Base-by-base conservation (phyloP, 2,113 vertebrate species). In the Pampusana beccarii region DNA sequence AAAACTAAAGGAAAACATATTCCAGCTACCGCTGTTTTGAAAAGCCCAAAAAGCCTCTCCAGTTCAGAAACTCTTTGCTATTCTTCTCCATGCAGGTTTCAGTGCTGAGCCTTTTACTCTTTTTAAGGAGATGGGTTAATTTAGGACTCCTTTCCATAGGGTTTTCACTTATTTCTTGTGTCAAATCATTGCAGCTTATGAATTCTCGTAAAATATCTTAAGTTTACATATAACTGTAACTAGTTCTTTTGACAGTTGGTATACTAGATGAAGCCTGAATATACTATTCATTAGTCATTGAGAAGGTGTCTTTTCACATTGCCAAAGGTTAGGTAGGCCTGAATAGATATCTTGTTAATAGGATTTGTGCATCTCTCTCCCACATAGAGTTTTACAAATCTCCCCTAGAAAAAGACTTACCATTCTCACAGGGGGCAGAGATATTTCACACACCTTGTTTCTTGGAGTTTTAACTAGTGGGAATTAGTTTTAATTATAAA, bases 111-210 rank as follows among this genome's bases (percentile, higher is more conserved):
- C 3, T 69, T 69, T 61, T 46, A 24, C 9, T 57, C 5, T 65
- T 50, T 71, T 54, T 67, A 87, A 71, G 33, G 23, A 40, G 7
- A 33, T 7, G 54, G 19, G 5, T 9, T 67, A 71, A 84, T 38
- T 9, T 33, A n/a, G 1, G 1, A 24, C 4, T 67, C 15, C 33
- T 75, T 71, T 80, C 28, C 10, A 6, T 3, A 51, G 13, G 1
- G 2, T 40, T 81, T 84, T 87, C 16, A 51, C 3, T 51, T 60
- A 44, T 50, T 67, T 62, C 15, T 92, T 40, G 5, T 60, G 21
- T 3, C 18, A 62, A 18, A 60, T 28, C 8, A 16, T 29, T 57
- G 40, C 19, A 62, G 26, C 26, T 25, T 42, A n/a, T 9, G 9
- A 77, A 44, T 34, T 42, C 12, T 16, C 54, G 26, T 34, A 60